Evolutionary conservation across 2,797 vertebrate genomes (phyloP).

Genomic region (Denticeps clupeoides): DNA sequence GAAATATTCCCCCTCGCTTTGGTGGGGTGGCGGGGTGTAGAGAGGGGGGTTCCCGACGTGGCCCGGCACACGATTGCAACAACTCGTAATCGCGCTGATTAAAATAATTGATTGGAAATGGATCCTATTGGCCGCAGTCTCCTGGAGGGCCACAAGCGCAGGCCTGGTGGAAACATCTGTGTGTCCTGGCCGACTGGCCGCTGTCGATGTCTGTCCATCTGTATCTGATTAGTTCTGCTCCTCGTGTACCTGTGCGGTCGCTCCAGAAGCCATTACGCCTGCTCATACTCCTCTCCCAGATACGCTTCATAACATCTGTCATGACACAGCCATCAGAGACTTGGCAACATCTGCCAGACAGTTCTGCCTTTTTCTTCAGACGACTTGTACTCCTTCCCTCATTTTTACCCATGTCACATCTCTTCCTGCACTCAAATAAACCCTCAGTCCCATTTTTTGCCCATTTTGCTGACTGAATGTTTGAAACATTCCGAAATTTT

Average conservation of each 20-base stretch:
- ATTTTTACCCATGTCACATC: background rate
- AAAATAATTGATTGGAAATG: constrained; percentile 23
- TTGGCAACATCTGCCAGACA: constrained; percentile 24
- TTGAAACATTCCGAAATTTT: too few species aligned
- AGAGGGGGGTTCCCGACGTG: background rate
- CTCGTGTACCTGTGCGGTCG: constrained; percentile 13
- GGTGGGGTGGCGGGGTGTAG: too few species aligned
- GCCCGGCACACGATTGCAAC: background rate
- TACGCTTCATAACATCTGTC: constrained; percentile 39
- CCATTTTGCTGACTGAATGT: too few species aligned
- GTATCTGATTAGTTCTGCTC: constrained; percentile 26
- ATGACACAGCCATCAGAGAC: constrained; percentile 30
- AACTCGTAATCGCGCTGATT: constrained; percentile 15
- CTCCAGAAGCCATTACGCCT: constrained; percentile 28
- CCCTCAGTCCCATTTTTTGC: too few species aligned
- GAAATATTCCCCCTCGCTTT: background rate
- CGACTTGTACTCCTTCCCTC: background rate
- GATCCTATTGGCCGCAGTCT: constrained; percentile 15
- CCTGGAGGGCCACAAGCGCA: constrained; percentile 3
- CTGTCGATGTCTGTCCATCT: constrained; percentile 18
- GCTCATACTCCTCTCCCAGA: constrained; percentile 26
- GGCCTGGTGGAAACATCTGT: constrained; percentile 15
- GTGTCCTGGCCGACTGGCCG: constrained; percentile 19
- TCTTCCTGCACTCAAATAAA: too few species aligned
- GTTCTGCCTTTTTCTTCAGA: constrained; percentile 20